Conservation (phyloP, 2,113 vertebrate species). For the Oplegnathus fasciatus region DNA sequence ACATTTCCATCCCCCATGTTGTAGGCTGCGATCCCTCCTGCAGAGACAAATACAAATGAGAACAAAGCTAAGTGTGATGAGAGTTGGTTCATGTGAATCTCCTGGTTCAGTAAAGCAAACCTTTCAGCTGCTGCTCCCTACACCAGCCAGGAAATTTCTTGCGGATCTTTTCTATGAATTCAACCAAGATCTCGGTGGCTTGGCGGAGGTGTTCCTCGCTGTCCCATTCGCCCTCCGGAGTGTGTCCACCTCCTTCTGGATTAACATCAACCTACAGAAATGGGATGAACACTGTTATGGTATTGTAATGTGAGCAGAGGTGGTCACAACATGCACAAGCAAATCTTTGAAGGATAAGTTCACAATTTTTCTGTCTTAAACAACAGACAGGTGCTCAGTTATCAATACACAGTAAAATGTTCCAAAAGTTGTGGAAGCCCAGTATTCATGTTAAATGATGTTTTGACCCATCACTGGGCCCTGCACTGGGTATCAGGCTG, state of each 20-base stretch:
- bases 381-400: no score
- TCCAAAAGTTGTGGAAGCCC: no score
- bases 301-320: not conserved
- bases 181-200: not conserved
- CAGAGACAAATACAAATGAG: not conserved
- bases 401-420: no score
- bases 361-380: no score
- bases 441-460: no score
- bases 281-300: not conserved
- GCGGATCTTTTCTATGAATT: not conserved
- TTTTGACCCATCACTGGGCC: no score
- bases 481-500: no score
- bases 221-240: not conserved
- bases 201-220: slow-evolving; percentile 22
- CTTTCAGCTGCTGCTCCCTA: slow-evolving; percentile 29
- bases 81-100: not conserved
- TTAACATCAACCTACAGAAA: slow-evolving; percentile 39
- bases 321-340: no score
- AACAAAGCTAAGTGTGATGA: not conserved
- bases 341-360: no score
- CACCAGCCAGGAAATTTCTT: not conserved
- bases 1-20: slow-evolving; percentile 7
- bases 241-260: not conserved
- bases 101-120: not conserved
- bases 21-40: slow-evolving; percentile 43